Evolutionary conservation across 2,113 vertebrate genomes (phyloP).

Genomic region (Haplotaxodon microlepis): DNA sequence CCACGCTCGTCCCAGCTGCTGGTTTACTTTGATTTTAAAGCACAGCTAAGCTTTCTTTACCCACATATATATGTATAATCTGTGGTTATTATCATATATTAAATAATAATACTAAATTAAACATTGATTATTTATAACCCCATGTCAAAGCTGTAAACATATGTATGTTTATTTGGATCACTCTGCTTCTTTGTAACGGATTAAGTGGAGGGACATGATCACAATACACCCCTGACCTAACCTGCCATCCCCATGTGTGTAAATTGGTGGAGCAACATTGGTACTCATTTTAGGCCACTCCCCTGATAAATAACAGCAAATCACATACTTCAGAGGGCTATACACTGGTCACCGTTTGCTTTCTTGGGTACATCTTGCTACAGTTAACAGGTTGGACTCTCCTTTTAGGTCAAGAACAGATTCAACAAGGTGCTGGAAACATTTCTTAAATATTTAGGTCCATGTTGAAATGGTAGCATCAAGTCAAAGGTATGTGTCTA

Average conservation of each 20-base stretch:
- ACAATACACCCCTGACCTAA: not conserved
- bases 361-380: not conserved
- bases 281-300: not conserved
- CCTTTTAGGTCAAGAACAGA: not conserved
- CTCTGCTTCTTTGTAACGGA: not conserved
- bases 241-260: not conserved
- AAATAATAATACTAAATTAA: not conserved
- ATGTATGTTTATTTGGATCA: not conserved
- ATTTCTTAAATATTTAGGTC: not conserved
- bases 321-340: not conserved
- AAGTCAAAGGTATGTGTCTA: not conserved
- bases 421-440: not conserved
- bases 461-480: not conserved
- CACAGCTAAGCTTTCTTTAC: not conserved
- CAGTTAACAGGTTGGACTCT: not conserved
- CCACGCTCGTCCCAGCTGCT: not conserved
- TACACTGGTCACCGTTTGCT: not conserved
- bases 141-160: not conserved
- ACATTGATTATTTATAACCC: not conserved
- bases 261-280: not conserved
- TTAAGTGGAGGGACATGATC: not conserved
- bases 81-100: fast-evolving
- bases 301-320: not conserved
- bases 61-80: not conserved
- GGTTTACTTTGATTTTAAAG: not conserved